Evolutionary conservation across 2,797 vertebrate species (phyloP), one percentile per base, ranked within the genome.

Genomic region (Sebastes paucispinis): DNA sequence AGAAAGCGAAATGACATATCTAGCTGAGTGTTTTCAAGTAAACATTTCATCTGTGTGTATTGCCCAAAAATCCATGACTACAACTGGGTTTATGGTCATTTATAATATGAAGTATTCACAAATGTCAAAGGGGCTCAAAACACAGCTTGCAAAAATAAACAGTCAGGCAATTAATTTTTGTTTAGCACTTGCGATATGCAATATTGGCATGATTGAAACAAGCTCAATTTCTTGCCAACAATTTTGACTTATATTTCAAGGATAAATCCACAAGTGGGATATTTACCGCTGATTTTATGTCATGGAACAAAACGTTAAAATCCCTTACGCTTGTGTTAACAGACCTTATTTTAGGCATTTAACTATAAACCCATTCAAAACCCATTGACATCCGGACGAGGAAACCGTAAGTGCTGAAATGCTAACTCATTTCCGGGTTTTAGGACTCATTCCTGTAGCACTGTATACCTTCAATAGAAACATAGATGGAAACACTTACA

Each of bases 1-100:
- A 57, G 18, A 54, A 39, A 25, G 63, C 47, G 59, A 77, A 85
- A 90, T 79, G 25, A 80, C 69, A 86, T 63, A 69, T 79, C 25
- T 22, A 54, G 24, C 57, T 75, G 13, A 70, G 50, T 75, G 67
- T 29, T 86, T 81, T 71, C 14, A 75, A 34, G 24, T 76, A 69
- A 31, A 50, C 11, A 63, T 58, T 47, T 68, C 1, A 25, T 64
- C 4, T 12, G 8, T 50, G 11, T n/a, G 29, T 22, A n/a, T 7
- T 58, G n/a, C 39, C 11, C 2, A 54, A 58, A 73, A 29, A 20
- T 29, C 27, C 5, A 14, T 8, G 16, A 63, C 13, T 60, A n/a
- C 77, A 32, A 22, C 22, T 31, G 20, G 2, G 11, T 63, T 63
- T 14, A 27, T 77, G 10, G 25, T 64, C 2, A 36, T 77, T 34